phyloP scores from a whole-genome alignment of 1,140 invertebrate species.

The Pseudomyrmex concolor region DNA sequence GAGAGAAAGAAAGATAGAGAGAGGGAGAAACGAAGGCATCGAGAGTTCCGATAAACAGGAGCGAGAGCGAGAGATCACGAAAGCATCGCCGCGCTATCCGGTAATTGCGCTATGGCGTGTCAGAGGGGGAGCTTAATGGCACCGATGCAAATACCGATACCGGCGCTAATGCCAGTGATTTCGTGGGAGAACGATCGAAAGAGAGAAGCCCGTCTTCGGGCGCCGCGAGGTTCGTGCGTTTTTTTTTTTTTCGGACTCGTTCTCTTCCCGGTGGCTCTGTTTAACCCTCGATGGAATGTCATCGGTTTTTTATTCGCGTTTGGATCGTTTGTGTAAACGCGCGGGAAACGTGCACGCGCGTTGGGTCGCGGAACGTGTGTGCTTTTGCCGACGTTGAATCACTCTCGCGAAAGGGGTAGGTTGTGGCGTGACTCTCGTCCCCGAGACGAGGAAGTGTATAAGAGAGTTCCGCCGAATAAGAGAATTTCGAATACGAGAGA shows the following conservation, averaged over 20 bases:
- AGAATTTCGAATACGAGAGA: slow-evolving; percentile 29
- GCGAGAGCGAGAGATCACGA: slow-evolving; percentile 76
- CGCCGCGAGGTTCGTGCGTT: not conserved
- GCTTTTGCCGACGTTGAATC: slow-evolving; percentile 27
- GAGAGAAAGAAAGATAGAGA: slow-evolving; percentile 2
- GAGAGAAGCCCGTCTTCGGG: not conserved
- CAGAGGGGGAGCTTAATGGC: slow-evolving; percentile 79
- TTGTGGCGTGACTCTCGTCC: slow-evolving; percentile 31
- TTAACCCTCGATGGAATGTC: not conserved
- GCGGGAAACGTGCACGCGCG: not conserved
- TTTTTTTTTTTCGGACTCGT: slow-evolving; percentile 6
- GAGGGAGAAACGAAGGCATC: not conserved
- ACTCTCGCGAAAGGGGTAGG: slow-evolving; percentile 8
- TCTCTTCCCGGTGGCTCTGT: not conserved
- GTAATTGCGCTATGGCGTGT: slow-evolving; percentile 82
- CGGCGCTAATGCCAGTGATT: slow-evolving; percentile 77
- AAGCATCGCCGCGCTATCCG: slow-evolving; percentile 75
- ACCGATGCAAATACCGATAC: slow-evolving; percentile 83
- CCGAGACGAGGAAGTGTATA: not conserved
- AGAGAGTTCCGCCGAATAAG: not conserved
- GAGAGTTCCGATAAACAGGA: not conserved
- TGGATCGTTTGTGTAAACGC: not conserved
- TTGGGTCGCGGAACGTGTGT: not conserved
- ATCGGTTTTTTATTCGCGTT: not conserved
- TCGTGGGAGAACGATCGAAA: slow-evolving; percentile 65